Evolutionary conservation across 2,888 invertebrate species (phyloP).

Genomic region (Drosophila ochracea): DNA sequence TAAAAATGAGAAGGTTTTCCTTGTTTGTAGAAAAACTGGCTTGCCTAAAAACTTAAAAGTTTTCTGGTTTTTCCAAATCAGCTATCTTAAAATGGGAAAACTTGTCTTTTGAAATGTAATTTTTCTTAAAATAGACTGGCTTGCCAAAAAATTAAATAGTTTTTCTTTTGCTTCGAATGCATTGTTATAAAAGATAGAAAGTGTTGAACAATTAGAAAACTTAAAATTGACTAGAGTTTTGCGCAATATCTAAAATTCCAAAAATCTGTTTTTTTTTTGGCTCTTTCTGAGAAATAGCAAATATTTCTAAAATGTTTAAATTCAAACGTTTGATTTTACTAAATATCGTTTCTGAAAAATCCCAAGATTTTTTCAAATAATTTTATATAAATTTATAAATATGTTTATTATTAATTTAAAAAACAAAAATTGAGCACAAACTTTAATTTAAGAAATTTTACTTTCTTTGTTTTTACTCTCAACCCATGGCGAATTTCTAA

Average conservation of each 20-base stretch:
- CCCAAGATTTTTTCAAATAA: not conserved
- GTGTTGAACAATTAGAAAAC: too few relatives aligned
- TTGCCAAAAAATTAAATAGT: too few relatives aligned
- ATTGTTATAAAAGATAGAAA: not conserved
- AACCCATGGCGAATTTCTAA: not conserved
- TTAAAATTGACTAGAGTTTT: too few relatives aligned
- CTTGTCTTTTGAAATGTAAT: too few relatives aligned
- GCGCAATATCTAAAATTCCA: too few relatives aligned
- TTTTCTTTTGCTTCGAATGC: not conserved
- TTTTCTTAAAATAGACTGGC: not conserved
- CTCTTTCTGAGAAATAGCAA: not conserved
- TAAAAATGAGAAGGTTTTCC: fast-evolving
- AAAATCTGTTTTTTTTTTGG: too few relatives aligned
- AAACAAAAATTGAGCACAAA: not conserved
- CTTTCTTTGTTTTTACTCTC: too few relatives aligned
- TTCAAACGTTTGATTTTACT: too few relatives aligned
- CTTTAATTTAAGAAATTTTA: not conserved
- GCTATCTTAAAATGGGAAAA: too few relatives aligned
- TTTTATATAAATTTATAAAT: not conserved
- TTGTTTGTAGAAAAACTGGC: not conserved
- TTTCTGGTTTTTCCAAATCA: not conserved
- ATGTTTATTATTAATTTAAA: not conserved
- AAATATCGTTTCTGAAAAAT: not conserved
- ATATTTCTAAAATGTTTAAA: too few relatives aligned
- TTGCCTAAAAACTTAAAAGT: not conserved